phyloP scores from a whole-genome alignment of 2,888 invertebrate species.

The Limenitis camilla region DNA sequence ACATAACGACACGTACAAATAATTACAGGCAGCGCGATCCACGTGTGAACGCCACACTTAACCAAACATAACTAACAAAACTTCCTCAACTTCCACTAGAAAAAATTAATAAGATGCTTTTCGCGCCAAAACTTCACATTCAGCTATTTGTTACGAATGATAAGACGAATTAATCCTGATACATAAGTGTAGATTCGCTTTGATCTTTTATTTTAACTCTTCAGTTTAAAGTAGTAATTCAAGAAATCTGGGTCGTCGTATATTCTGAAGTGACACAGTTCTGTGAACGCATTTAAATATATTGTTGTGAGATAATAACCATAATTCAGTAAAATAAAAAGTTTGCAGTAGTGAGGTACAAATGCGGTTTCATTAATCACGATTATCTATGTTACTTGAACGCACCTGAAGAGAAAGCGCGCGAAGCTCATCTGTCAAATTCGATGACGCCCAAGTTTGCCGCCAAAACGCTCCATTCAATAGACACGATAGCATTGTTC shows the following conservation, averaged over 20 bases:
- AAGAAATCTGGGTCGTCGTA: slow-evolving; percentile 49
- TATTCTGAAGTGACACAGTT: slow-evolving; percentile 52
- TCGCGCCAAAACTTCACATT: slow-evolving; percentile 12
- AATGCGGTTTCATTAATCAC: slow-evolving; percentile 34
- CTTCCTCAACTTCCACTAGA: slow-evolving; percentile 15
- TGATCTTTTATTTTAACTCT: slow-evolving; percentile 40
- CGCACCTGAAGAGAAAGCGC: slow-evolving; percentile 66
- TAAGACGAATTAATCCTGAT: slow-evolving; percentile 7
- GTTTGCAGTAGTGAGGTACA: slow-evolving; percentile 2
- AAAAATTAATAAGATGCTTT: slow-evolving; percentile 8
- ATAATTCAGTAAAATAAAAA: slow-evolving; percentile 3
- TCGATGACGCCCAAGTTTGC: slow-evolving; percentile 44
- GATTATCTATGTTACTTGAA: slow-evolving; percentile 55
- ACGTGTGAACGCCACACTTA: slow-evolving; percentile 36
- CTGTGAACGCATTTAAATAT: slow-evolving; percentile 22
- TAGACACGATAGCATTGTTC: slow-evolving; percentile 50
- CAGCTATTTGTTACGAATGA: slow-evolving; percentile 10
- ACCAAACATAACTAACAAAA: slow-evolving; percentile 48
- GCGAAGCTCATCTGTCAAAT: slow-evolving; percentile 65
- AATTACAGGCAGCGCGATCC: slow-evolving; percentile 20
- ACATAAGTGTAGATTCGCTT: slow-evolving; percentile 30
- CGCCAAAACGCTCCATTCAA: slow-evolving; percentile 56
- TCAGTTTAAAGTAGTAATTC: slow-evolving; percentile 37
- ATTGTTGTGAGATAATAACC: slow-evolving; percentile 27
- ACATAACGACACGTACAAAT: slow-evolving; percentile 20